Evolutionary conservation across 2,888 invertebrate species (phyloP), one percentile per base, ranked within the genome.

Genomic region (Scaptodrosophila latifasciaeformis): DNA sequence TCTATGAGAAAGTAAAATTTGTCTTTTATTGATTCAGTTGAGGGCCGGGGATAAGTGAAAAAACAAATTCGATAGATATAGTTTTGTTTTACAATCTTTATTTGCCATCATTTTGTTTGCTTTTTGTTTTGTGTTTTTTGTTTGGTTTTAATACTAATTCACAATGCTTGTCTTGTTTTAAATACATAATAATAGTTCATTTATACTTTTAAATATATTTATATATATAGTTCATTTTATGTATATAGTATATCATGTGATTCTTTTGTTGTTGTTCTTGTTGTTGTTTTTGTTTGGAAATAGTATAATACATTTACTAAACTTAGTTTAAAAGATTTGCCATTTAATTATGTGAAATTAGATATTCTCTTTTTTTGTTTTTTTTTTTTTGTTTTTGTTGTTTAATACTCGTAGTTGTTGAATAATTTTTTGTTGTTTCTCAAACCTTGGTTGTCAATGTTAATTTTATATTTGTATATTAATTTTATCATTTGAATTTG

Each of bases 81-180:
- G n/a, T 52, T 51, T 63, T 69, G 44, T 63, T 65, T 74, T 67
- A 62, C 64, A 71, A 60, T 70, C 69, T 70, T 70, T 77, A 64
- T 80, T 65, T 62, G 65, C 65, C 71, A 58, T 45, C 64, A 50
- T 62, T 67, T 62, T 57, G 52, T 54, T 58, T 46, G 17, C 2
- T 46, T 34, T 18, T 46, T 1, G 18, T 31, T 31, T 71, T 77
- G 57, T 67, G 68, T 46, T 49, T 61, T 57, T 75, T 72, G 54
- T 54, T 62, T 56, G 40, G 43, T 49, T 63, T 74, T 78, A 74
- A 71, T 67, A 71, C 77, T 74, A 74, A 71, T 78, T 77, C 75
- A 75, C 77, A 74, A 71, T 74, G 69, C 69, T 75, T 78, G n/a
- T 75, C 67, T 55, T 35, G 12, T 74, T 59, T 77, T 24, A 42